Percentiles rank a stretch among this genome's conserved stretches.
These are phyloP conservation scores for Ceratina calcarata DNA, from an alignment of 1,140 invertebrate species.

Conservation along the genomic window DNA sequence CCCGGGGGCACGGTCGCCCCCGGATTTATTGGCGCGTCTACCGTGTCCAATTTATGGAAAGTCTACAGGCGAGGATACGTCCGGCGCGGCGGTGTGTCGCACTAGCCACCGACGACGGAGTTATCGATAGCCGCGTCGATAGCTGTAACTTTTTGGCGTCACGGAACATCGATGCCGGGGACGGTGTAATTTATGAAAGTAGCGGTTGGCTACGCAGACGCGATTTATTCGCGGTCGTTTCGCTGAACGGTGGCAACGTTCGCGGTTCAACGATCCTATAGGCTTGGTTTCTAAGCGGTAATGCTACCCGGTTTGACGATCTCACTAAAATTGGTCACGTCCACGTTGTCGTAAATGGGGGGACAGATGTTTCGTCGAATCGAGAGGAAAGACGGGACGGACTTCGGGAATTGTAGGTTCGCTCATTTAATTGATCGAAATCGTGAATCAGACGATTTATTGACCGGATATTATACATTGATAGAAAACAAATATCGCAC, in stretches of 20 bases:
- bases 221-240: conserved; percentile 24
- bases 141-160: conserved; percentile 32
- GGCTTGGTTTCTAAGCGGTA: background rate
- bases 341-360: too few relatives aligned
- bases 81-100: conserved; percentile 1
- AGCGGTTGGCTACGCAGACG: background rate
- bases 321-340: background rate
- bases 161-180: conserved; percentile 1
- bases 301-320: background rate
- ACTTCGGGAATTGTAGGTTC: too few relatives aligned
- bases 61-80: background rate
- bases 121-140: conserved; percentile 9
- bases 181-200: conserved; percentile 36
- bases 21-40: conserved; percentile 14
- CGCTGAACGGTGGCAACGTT: conserved; percentile 20
- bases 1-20: background rate
- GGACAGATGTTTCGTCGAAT: too few relatives aligned
- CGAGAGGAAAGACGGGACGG: too few relatives aligned
- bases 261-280: conserved; percentile 12
- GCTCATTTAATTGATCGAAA: too few relatives aligned
- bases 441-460: too few relatives aligned
- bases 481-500: too few relatives aligned
- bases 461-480: too few relatives aligned
- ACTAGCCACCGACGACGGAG: background rate
- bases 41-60: conserved; percentile 34